Evolutionary conservation across 2,888 invertebrate species (phyloP).

Genomic region (Antheraea yamamai): DNA sequence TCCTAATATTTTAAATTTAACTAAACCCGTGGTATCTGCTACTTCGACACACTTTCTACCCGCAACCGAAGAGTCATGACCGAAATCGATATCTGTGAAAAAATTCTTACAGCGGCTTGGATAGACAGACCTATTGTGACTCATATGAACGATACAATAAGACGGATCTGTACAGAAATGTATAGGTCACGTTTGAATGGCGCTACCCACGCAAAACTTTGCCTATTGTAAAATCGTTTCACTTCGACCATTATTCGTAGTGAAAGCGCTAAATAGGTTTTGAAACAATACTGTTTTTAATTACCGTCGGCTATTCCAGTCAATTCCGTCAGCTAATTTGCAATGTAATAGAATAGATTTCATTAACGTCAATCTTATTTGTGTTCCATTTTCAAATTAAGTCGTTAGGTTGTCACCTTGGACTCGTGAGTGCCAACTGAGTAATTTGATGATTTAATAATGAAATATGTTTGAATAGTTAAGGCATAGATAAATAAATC

Average conservation of each 20-base stretch:
- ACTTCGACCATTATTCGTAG: slow-evolving; percentile 54
- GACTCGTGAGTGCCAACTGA: neutral
- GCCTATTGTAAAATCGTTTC: slow-evolving; percentile 66
- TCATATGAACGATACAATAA: slow-evolving; percentile 35
- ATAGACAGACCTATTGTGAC: slow-evolving; percentile 35
- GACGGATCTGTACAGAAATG: slow-evolving; percentile 18
- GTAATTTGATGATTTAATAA: neutral
- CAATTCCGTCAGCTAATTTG: neutral
- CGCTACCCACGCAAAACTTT: slow-evolving; percentile 47
- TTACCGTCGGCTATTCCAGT: slow-evolving; percentile 24
- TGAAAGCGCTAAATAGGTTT: slow-evolving; percentile 58
- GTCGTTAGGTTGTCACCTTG: neutral
- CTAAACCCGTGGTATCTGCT: slow-evolving; percentile 2
- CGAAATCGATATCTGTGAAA: slow-evolving; percentile 39
- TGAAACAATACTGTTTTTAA: slow-evolving; percentile 52
- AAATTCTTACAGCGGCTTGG: slow-evolving; percentile 27
- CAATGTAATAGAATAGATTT: neutral
- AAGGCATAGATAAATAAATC: no score
- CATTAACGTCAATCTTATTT: neutral
- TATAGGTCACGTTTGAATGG: slow-evolving; percentile 45
- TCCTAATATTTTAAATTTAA: neutral
- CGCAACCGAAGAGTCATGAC: slow-evolving; percentile 40
- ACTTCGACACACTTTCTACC: slow-evolving; percentile 40
- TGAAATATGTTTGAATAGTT: no score
- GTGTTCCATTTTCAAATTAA: neutral